Percentiles rank a stretch among this genome's conserved stretches.
Evolutionary conservation across 2,888 invertebrate species (phyloP).

Genomic region (Diogma glabrata): DNA sequence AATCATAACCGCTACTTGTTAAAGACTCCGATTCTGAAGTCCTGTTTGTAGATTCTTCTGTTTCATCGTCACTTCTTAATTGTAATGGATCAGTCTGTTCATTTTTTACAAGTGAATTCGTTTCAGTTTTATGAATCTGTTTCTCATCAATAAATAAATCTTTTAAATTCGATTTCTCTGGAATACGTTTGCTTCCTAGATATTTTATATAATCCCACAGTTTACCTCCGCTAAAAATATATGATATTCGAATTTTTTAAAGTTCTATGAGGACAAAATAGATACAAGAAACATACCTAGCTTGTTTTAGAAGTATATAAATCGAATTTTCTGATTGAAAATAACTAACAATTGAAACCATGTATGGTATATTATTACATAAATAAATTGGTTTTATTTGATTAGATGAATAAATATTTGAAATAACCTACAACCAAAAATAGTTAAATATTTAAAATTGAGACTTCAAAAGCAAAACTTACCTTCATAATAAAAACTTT

Average conservation of each 20-base stretch:
- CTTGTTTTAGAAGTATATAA: conserved; percentile 31
- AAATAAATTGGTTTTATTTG: conserved; percentile 28
- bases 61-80: neutral
- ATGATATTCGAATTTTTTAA: too few relatives aligned
- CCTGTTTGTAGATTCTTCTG: neutral
- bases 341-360: conserved; percentile 32
- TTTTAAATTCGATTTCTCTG: neutral
- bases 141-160: conserved; percentile 5
- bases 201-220: conserved; percentile 30
- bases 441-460: neutral
- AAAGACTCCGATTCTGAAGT: neutral
- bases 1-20: conserved; percentile 4
- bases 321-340: conserved; percentile 35
- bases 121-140: neutral
- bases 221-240: conserved; percentile 27
- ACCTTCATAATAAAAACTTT: conserved; percentile 33
- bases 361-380: conserved; percentile 34
- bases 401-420: conserved; percentile 9
- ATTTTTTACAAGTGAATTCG: neutral
- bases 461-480: conserved; percentile 11
- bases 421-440: conserved; percentile 2
- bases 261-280: too few relatives aligned
- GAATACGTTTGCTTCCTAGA: neutral
- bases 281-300: conserved; percentile 20
- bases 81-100: neutral